phyloP scores from a whole-genome alignment of 2,113 vertebrate species.

The Misgurnus anguillicaudatus region DNA sequence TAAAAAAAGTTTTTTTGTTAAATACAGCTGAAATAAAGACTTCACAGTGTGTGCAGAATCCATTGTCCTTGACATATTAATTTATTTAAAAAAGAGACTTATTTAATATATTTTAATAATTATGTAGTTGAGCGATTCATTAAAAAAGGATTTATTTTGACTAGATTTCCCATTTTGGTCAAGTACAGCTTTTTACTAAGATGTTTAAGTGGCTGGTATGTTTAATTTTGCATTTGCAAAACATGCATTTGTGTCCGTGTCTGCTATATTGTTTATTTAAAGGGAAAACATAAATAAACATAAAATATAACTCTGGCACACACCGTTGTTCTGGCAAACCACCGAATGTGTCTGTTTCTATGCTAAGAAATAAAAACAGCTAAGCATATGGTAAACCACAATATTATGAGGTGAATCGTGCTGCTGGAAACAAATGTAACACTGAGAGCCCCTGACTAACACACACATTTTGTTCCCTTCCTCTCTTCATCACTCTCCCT shows the following conservation, averaged over 20 bases:
- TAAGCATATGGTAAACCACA: conserved; percentile 34
- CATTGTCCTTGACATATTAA: too few relatives aligned
- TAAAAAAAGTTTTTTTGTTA: too few relatives aligned
- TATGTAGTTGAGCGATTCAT: too few relatives aligned
- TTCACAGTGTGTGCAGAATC: neutral
- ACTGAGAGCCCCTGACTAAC: conserved; percentile 26
- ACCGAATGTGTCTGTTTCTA: conserved; percentile 13
- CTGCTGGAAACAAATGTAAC: conserved; percentile 40
- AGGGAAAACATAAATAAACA: conserved; percentile 18
- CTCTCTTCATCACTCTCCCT: conserved; percentile 14
- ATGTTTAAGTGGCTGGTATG: too few relatives aligned
- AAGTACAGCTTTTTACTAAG: too few relatives aligned
- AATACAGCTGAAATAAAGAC: neutral
- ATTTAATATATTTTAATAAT: too few relatives aligned
- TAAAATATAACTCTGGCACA: conserved; percentile 3
- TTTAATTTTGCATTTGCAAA: too few relatives aligned
- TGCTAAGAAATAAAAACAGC: conserved; percentile 44
- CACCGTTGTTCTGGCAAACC: conserved; percentile 1
- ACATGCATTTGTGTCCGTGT: too few relatives aligned
- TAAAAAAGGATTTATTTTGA: too few relatives aligned
- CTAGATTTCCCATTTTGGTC: too few relatives aligned
- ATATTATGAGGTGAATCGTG: conserved; percentile 37
- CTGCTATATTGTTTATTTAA: neutral
- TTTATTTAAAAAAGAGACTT: too few relatives aligned
- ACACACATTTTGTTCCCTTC: conserved; percentile 8